Evolutionary conservation across 1,140 invertebrate genomes (phyloP), one percentile per base, ranked within the genome.

Genomic region (Paracyclopina nana): DNA sequence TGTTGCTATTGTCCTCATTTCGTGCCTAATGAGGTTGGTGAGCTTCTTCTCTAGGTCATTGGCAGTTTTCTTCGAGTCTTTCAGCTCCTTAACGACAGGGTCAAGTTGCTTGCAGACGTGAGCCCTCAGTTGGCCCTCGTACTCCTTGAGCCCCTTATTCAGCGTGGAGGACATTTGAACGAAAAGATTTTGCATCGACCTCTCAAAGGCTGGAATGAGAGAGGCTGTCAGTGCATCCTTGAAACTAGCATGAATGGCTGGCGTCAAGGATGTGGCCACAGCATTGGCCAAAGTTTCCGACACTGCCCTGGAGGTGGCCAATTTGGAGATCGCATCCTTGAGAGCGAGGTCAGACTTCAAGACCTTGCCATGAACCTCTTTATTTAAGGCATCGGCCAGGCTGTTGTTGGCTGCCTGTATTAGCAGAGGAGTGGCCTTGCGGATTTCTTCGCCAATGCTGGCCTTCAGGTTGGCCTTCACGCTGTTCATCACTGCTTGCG

Each of bases 111-210:
- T 38, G 34, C n/a, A n/a, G n/a, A 38, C 20, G 34, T 38, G 34
- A 20, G 34, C 34, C 5, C 20, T 38, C 34, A 38, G 34, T 38
- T 38, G 16, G 16, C 25, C 16, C 22, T 48, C 45, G 16, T 48
- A 29, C 12, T 48, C 45, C 25, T 27, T 48, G 16, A 48, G 6
- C 16, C 45, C 45, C n/a, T 48, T 48, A 14, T 28, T 48, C 16
- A 48, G 30, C 11, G 24, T 48, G 2, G 45, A 29, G 4, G 11
- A 28, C 12, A 48, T 48, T 30, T 48, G 45, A 29, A 28, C n/a
- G 9, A 48, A 28, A 14, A 48, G 25, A 29, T 14, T 30, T 30
- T 48, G 45, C 27, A 20, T 25, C 12, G 45, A 2, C 25, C 28
- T 24, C 22, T 48, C 45, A 29, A 48, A 48, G 12, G 25, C 12